Conservation (phyloP, 2,797 vertebrate species). For the Miichthys miiuy region DNA sequence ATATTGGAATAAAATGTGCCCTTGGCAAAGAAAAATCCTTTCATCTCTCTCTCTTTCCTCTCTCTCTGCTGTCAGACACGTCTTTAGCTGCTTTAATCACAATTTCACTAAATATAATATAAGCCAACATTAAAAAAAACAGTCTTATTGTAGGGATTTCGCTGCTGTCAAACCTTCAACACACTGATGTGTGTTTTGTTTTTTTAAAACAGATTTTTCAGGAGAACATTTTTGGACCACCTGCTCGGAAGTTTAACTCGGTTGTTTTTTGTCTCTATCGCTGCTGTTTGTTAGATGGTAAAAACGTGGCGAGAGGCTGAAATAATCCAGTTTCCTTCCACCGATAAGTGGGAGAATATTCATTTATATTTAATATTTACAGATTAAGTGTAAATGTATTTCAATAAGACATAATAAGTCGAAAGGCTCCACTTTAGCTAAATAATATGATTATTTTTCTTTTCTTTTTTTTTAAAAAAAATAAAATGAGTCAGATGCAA, state of each 20-base stretch:
- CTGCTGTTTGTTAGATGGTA: neutral
- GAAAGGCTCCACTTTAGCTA: rapidly evolving
- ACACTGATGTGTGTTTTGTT: neutral
- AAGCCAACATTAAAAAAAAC: neutral
- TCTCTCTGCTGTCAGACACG: constrained; percentile 14
- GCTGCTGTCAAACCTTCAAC: neutral
- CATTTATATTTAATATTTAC: neutral
- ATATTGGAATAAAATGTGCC: constrained; percentile 27
- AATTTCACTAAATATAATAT: neutral
- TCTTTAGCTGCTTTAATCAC: neutral
- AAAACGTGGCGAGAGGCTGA: neutral
- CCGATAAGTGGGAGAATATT: neutral
- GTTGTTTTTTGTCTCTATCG: neutral
- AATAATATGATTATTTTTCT: no score
- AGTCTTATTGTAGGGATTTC: neutral
- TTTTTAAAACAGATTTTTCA: neutral
- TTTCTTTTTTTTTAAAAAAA: neutral
- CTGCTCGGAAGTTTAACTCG: neutral
- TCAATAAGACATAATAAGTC: neutral
- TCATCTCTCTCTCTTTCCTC: neutral
- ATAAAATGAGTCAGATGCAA: neutral
- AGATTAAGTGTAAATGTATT: neutral
- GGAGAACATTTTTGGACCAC: neutral
- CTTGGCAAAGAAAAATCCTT: neutral
- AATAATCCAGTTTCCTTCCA: neutral